These are phyloP conservation scores for Listrodromus nycthemerus DNA, from an alignment of 2,888 invertebrate species.

Conservation along the genomic window DNA sequence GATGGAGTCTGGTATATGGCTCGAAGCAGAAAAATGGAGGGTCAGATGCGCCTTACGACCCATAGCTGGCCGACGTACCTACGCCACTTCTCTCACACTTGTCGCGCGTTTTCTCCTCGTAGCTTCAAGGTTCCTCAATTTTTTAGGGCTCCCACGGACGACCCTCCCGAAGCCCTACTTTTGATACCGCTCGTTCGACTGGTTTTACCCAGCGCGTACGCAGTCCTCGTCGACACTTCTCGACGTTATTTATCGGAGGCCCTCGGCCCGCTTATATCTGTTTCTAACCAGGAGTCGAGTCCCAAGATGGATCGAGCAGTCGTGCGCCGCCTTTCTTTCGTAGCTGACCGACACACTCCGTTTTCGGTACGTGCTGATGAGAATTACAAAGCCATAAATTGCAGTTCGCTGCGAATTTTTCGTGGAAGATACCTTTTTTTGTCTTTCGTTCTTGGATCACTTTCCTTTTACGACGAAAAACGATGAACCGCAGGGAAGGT, in stretches of 20 bases:
- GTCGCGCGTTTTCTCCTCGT: conserved; percentile 28
- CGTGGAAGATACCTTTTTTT: not conserved
- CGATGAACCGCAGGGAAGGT: not conserved
- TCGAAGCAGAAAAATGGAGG: conserved; percentile 51
- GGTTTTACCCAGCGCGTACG: conserved; percentile 9
- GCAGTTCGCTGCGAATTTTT: conserved; percentile 33
- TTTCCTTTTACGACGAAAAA: not conserved
- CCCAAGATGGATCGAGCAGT: conserved; percentile 43
- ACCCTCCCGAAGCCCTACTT: conserved; percentile 56
- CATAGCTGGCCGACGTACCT: conserved; percentile 48
- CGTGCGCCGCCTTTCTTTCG: conserved; percentile 12
- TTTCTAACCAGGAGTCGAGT: conserved; percentile 63
- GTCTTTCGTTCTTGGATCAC: not conserved
- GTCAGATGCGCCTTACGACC: conserved; percentile 58
- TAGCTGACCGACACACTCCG: conserved; percentile 40
- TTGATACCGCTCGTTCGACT: conserved; percentile 34
- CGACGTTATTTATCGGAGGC: conserved; percentile 54
- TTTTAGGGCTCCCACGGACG: conserved; percentile 48
- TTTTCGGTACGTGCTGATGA: conserved; percentile 46
- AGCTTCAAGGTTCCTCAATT: conserved; percentile 45
- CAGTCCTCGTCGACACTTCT: conserved; percentile 35
- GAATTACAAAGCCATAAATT: conserved; percentile 41
- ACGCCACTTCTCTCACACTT: conserved; percentile 43
- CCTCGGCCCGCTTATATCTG: conserved; percentile 52
- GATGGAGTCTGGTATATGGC: conserved; percentile 6